Evolutionary conservation across 2,797 vertebrate species (phyloP), one percentile per base, ranked within the genome.

Genomic region (Sus cebifrons): DNA sequence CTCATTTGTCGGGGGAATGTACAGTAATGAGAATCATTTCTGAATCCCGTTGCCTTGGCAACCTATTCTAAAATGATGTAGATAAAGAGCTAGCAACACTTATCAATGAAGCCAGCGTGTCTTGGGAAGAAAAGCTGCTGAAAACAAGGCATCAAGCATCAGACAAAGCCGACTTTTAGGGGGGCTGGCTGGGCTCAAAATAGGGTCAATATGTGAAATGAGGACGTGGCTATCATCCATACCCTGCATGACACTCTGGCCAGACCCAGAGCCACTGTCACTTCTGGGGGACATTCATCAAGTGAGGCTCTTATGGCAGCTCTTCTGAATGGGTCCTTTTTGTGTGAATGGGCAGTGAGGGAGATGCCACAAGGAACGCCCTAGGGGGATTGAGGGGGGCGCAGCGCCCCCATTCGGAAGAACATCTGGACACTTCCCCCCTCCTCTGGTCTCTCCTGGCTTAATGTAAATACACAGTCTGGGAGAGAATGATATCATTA

Each of bases 21-120:
- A 95, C 87, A 84, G 96, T 97, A 97, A 98, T 97, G 97, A 97
- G 96, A 97, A 96, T 96, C 97, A 97, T 96, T 97, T 93, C 96
- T 91, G 96, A 97, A 96, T 95, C 94, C 93, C 6, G 97, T 98
- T 97, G 88, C 97, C 97, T 94, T 96, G 97, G 95, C 90, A 98
- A 98, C 97, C 89, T 71, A 64, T 96, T 97, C 97, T 94, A 97
- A 97, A 98, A 96, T 95, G 96, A 97, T 98, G 96, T 96, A 91
- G 97, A 97, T 98, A 97, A 97, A 97, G 96, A 97, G 95, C 97
- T 86, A 86, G 96, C 95, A 95, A 96, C 96, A 97, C 96, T 98
- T 97, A 96, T 97, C 96, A 97, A 97, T 95, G 97, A 95, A 97
- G 89, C 95, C 92, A 93, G 88, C 1, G 11, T 88, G 91, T 90